These are phyloP conservation scores for Ips nitidus DNA, from an alignment of 1,140 invertebrate species.

Conservation along the genomic window DNA sequence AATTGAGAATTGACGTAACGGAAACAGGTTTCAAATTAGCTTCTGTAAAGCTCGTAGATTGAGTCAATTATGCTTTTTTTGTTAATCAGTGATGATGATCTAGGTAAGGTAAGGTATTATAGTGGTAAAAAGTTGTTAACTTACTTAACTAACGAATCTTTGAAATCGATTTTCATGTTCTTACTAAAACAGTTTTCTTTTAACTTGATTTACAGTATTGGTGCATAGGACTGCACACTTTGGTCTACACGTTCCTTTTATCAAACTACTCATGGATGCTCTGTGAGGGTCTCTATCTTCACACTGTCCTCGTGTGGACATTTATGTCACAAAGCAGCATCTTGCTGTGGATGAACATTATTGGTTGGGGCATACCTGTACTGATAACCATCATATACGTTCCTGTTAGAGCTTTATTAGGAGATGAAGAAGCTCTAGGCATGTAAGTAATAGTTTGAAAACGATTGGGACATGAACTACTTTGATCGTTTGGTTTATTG, in stretches of 20 bases:
- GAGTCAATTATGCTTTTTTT: too few relatives aligned
- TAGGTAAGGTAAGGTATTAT: too few relatives aligned
- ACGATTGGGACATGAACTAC: too few relatives aligned
- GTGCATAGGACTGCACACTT: constrained; percentile 81
- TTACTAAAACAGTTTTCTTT: too few relatives aligned
- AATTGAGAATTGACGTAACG: too few relatives aligned
- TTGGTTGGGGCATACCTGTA: constrained; percentile 84
- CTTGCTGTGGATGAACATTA: constrained; percentile 76
- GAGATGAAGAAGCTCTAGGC: constrained; percentile 49
- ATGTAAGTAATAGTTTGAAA: constrained; percentile 35
- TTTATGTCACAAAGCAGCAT: constrained; percentile 86
- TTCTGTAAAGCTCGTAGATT: too few relatives aligned
- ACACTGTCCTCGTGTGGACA: constrained; percentile 87
- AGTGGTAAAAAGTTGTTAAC: too few relatives aligned
- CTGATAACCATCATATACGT: constrained; percentile 70
- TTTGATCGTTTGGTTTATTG: too few relatives aligned
- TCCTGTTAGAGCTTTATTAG: constrained; percentile 58
- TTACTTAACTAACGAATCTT: too few relatives aligned
- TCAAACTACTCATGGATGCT: constrained; percentile 97
- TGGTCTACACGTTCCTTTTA: constrained; percentile 86
- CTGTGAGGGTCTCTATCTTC: constrained; percentile 90
- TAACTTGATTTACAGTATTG: constrained; percentile 59
- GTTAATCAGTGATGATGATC: too few relatives aligned
- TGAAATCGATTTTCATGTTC: too few relatives aligned
- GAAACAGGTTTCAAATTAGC: too few relatives aligned